A percentile compares a stretch with the other conserved stretches of the same genome.
phyloP scores from a whole-genome alignment of 2,113 vertebrate genomes.

The Salvelinus fontinalis region DNA sequence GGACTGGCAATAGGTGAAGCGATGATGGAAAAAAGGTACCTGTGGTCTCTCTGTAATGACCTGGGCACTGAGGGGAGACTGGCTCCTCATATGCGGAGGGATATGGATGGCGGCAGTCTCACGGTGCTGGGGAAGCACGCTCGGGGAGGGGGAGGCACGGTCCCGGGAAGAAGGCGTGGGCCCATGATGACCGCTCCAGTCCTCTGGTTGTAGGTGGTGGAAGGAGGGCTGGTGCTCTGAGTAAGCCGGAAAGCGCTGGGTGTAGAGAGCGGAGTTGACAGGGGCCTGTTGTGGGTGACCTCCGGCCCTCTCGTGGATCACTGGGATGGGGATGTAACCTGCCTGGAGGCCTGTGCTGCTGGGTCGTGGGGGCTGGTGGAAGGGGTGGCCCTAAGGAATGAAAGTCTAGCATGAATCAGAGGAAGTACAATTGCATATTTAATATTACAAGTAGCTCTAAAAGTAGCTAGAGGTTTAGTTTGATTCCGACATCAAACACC shows the following conservation, averaged over 20 bases:
- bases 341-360: constrained; percentile 81
- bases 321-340: constrained; percentile 93
- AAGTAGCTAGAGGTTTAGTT: background rate
- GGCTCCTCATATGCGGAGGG: constrained; percentile 74
- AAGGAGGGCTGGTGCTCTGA: constrained; percentile 84
- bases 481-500: background rate
- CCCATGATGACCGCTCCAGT: constrained; percentile 78
- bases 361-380: constrained; percentile 76
- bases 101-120: constrained; percentile 81
- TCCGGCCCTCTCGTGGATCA: constrained; percentile 89
- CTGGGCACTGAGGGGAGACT: constrained; percentile 81
- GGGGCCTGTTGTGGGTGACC: constrained; percentile 72
- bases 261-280: constrained; percentile 74
- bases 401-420: constrained; percentile 9
- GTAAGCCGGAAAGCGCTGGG: constrained; percentile 81
- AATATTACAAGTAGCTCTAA: background rate
- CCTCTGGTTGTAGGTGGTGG: constrained; percentile 84
- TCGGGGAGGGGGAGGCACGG: constrained; percentile 65
- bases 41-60: constrained; percentile 85
- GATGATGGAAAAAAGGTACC: constrained; percentile 63
- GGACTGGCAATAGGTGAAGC: background rate
- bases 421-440: background rate
- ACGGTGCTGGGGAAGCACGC: constrained; percentile 74
- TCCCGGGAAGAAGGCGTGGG: constrained; percentile 74
- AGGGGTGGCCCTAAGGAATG: constrained; percentile 58